These are phyloP conservation scores for Pogonophryne albipinna DNA, from an alignment of 2,797 vertebrate genomes.

Conservation along the genomic window DNA sequence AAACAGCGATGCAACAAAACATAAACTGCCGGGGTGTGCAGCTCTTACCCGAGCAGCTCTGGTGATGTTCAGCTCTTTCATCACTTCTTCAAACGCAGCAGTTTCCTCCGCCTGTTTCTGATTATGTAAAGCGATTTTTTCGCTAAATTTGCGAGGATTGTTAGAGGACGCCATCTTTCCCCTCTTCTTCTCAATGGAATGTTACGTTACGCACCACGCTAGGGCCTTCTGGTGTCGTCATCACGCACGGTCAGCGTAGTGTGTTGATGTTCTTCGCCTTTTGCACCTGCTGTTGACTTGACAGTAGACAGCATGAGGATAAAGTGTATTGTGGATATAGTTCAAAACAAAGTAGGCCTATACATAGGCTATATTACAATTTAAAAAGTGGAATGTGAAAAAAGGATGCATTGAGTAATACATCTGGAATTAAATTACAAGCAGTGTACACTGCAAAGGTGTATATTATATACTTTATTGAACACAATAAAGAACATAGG, in stretches of 20 bases:
- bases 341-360: too few species aligned
- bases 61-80: conserved; percentile 97
- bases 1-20: conserved; percentile 60
- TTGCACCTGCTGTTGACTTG: conserved; percentile 24
- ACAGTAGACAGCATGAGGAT: conserved; percentile 17
- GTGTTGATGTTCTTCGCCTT: conserved; percentile 13
- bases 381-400: too few species aligned
- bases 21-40: conserved; percentile 39
- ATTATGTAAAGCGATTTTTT: conserved; percentile 97
- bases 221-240: conserved; percentile 76
- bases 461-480: too few species aligned
- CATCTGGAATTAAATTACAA: too few species aligned
- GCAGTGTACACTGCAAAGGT: too few species aligned
- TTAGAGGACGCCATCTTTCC: conserved; percentile 98
- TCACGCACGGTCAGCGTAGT: conserved; percentile 61
- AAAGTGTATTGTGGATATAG: background rate
- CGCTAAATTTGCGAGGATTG: conserved; percentile 99
- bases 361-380: too few species aligned
- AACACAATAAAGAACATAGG: too few species aligned
- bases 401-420: too few species aligned
- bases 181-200: conserved; percentile 91
- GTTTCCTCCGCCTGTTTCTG: conserved; percentile 98
- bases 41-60: conserved; percentile 94
- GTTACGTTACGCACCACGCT: conserved; percentile 84
- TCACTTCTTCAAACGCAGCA: conserved; percentile 96